Conservation (phyloP, 2,888 invertebrate species). For the Phalangium opilio region DNA sequence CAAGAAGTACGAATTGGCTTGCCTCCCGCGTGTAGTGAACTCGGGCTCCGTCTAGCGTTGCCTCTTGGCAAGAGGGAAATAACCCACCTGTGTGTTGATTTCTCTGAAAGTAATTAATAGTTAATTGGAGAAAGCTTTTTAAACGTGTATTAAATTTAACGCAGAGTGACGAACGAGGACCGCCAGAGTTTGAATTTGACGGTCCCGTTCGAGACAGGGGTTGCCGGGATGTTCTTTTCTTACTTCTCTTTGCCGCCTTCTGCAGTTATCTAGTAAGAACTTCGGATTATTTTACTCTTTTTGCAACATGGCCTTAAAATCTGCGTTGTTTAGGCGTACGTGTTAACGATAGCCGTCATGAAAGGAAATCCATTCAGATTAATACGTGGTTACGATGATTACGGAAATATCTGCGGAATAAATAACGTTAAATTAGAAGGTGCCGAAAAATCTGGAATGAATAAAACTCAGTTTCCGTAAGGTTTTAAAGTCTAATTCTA, state of each 20-base stretch:
- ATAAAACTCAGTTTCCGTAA: constrained; percentile 22
- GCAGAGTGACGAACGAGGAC: constrained; percentile 7
- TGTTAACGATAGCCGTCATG: constrained; percentile 28
- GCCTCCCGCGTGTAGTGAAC: too few relatives aligned
- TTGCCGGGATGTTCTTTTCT: constrained; percentile 42
- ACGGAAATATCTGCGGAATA: constrained; percentile 47
- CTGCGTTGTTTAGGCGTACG: not conserved
- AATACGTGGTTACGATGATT: constrained; percentile 46
- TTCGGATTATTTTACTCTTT: too few relatives aligned
- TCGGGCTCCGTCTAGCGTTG: too few relatives aligned
- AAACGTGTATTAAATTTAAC: too few relatives aligned
- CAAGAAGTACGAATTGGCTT: too few relatives aligned
- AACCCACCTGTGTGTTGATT: too few relatives aligned
- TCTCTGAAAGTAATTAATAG: too few relatives aligned
- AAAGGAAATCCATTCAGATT: constrained; percentile 43
- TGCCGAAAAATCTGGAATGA: constrained; percentile 35
- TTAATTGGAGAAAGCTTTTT: not conserved
- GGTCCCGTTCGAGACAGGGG: constrained; percentile 26
- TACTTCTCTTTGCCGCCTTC: constrained; percentile 39
- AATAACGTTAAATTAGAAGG: constrained; percentile 28
- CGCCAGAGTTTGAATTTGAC: constrained; percentile 12
- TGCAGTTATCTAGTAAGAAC: constrained; percentile 39
- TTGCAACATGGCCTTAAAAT: too few relatives aligned
- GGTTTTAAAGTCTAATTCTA: not conserved
- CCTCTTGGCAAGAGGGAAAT: too few relatives aligned